These are phyloP conservation scores for Amphiduros pacificus DNA, from an alignment of 2,888 invertebrate genomes.

Conservation along the genomic window DNA sequence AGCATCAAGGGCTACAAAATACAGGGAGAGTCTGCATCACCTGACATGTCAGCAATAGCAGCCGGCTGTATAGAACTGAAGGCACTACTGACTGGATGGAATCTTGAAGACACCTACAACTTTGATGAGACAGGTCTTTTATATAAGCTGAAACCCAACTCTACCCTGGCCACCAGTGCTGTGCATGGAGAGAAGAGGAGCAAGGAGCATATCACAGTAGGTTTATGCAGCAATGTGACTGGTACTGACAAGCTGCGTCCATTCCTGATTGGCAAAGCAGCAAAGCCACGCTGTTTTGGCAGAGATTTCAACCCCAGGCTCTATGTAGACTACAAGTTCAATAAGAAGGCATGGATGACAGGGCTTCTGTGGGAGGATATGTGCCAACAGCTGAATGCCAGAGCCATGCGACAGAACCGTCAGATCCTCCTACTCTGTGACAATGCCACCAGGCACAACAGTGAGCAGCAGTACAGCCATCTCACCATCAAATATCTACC, in stretches of 20 bases:
- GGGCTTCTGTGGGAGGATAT: conserved; percentile 24
- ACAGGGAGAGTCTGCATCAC: not conserved
- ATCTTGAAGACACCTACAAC: conserved; percentile 28
- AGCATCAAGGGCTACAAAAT: not conserved
- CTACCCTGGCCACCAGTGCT: conserved; percentile 15
- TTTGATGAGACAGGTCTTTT: conserved; percentile 29
- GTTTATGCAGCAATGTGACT: conserved; percentile 15
- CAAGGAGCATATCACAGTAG: conserved; percentile 25
- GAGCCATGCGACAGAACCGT: conserved; percentile 13
- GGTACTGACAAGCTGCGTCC: conserved; percentile 25
- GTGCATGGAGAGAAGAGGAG: conserved; percentile 17
- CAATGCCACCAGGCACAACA: conserved; percentile 26
- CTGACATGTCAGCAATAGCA: not conserved
- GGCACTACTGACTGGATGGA: conserved; percentile 12
- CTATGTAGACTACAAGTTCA: conserved; percentile 13
- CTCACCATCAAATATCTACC: conserved; percentile 27
- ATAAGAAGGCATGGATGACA: conserved; percentile 35
- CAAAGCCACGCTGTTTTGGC: conserved; percentile 11
- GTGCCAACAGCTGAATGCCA: conserved; percentile 16
- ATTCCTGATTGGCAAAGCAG: conserved; percentile 23
- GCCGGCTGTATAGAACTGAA: conserved; percentile 1
- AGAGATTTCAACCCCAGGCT: conserved; percentile 19
- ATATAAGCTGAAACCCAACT: conserved; percentile 22
- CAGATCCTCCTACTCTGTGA: conserved; percentile 25
- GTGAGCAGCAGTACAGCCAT: conserved; percentile 14